These are phyloP conservation scores for Vidua macroura DNA, from an alignment of 2,113 vertebrate species.

Conservation along the genomic window DNA sequence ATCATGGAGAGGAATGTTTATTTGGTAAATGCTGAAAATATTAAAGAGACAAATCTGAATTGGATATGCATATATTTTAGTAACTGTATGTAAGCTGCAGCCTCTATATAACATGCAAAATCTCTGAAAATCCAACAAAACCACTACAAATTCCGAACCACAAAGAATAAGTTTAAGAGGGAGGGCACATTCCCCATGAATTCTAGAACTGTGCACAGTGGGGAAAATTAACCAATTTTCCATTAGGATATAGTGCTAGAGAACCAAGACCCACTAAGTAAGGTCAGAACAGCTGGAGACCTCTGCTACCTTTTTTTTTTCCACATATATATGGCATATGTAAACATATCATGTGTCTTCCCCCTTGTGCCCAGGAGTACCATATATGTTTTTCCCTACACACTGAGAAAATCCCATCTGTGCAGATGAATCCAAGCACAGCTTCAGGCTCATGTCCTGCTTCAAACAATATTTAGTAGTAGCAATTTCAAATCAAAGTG, in stretches of 20 bases:
- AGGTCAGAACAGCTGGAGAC: background rate
- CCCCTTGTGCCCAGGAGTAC: background rate
- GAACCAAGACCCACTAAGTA: background rate
- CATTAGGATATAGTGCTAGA: background rate
- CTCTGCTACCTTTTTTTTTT: background rate
- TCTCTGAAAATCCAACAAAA: background rate
- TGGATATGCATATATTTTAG: background rate
- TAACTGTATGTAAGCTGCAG: background rate
- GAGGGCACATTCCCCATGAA: background rate
- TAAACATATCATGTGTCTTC: background rate
- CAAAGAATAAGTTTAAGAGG: background rate
- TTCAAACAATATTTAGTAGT: background rate
- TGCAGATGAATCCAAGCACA: background rate
- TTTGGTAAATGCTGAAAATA: background rate
- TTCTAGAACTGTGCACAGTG: background rate
- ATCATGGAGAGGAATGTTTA: background rate
- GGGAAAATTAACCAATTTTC: background rate
- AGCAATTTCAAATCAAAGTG: background rate
- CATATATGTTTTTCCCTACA: background rate
- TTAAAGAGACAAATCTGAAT: background rate
- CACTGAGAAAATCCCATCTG: background rate
- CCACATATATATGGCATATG: background rate
- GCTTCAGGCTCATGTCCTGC: background rate
- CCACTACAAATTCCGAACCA: background rate
- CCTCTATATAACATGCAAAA: background rate